A percentile compares a stretch with the other conserved stretches of the same genome.
phyloP scores from a whole-genome alignment of 2,113 vertebrate genomes.

The Eidolon helvum region DNA sequence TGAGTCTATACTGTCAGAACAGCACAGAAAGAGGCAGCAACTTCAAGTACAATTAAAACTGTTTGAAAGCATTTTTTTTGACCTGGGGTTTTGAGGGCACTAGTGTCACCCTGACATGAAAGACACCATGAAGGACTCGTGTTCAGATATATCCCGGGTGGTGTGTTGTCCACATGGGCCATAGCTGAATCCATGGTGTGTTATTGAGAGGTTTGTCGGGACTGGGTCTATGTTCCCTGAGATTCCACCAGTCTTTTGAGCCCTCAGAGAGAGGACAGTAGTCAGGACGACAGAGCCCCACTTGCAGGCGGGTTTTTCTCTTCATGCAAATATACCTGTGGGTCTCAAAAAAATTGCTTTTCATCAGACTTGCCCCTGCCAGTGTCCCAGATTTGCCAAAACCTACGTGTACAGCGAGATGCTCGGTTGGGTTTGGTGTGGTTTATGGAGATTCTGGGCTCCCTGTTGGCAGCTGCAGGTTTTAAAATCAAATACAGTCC shows the following conservation, averaged over 20 bases:
- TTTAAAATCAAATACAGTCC: conserved; percentile 49
- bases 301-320: neutral
- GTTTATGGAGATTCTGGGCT: neutral
- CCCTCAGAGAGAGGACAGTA: neutral
- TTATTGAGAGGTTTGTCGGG: neutral
- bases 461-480: neutral
- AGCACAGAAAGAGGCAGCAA: neutral
- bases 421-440: neutral
- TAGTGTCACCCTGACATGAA: neutral
- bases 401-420: neutral
- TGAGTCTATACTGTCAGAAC: neutral
- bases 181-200: neutral
- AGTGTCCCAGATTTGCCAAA: neutral
- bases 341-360: neutral
- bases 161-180: neutral
- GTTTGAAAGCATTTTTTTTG: neutral
- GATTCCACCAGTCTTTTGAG: neutral
- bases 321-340: neutral
- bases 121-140: neutral
- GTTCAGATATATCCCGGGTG: neutral
- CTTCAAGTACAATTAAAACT: neutral
- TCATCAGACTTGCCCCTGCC: neutral
- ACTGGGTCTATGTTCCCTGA: neutral
- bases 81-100: neutral
- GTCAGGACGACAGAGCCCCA: neutral